phyloP scores from a whole-genome alignment of 2,888 invertebrate genomes.

The Drosophila acutilabella region DNA sequence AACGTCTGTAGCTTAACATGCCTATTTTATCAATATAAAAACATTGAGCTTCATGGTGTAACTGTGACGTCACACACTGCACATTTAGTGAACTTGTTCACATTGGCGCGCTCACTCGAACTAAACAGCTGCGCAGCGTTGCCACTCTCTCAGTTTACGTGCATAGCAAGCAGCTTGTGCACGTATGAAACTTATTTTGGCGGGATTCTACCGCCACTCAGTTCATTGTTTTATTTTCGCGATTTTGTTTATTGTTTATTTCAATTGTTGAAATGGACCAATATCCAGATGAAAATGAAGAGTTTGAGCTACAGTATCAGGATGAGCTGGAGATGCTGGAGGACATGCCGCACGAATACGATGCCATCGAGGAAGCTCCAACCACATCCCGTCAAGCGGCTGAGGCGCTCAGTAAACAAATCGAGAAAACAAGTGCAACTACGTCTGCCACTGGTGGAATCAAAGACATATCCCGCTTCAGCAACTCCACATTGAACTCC shows the following conservation, averaged over 20 bases:
- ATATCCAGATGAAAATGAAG: conserved; percentile 86
- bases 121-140: conserved; percentile 22
- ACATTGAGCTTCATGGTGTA: neutral
- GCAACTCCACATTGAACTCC: conserved; percentile 52
- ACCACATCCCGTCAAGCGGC: conserved; percentile 66
- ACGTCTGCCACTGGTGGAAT: conserved; percentile 10
- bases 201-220: conserved; percentile 27
- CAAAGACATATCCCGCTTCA: conserved; percentile 39
- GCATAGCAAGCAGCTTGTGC: conserved; percentile 29
- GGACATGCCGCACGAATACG: conserved; percentile 81
- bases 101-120: neutral
- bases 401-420: conserved; percentile 20
- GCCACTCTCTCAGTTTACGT: conserved; percentile 11
- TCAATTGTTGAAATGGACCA: conserved; percentile 73
- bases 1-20: too few relatives aligned
- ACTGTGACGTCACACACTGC: conserved; percentile 23
- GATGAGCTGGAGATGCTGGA: conserved; percentile 89
- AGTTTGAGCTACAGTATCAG: conserved; percentile 90
- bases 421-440: neutral
- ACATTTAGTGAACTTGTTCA: neutral
- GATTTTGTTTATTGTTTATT: conserved; percentile 44
- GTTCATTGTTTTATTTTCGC: neutral
- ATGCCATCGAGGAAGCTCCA: conserved; percentile 51
- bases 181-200: conserved; percentile 27
- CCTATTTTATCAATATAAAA: neutral